A percentile compares a stretch with the other conserved stretches of the same genome.
Conservation (phyloP, 2,888 invertebrate genomes). For the Marasmarcha lunaedactyla region DNA sequence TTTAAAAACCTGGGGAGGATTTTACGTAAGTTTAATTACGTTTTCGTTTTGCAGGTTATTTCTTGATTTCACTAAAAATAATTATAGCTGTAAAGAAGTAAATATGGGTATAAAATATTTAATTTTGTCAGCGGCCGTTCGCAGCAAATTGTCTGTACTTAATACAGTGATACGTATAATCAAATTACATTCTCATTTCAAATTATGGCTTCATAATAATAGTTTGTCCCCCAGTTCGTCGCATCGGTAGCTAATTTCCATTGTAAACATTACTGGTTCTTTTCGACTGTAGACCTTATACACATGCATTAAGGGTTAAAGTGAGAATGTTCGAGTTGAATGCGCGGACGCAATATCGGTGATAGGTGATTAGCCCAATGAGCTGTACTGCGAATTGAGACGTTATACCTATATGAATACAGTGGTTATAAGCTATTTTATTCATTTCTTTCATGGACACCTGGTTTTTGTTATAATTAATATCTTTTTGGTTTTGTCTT, state of each 20-base stretch:
- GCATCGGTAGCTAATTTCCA: background rate
- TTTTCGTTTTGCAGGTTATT: too few species aligned
- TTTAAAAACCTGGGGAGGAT: too few species aligned
- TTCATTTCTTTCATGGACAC: too few species aligned
- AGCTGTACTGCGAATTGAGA: slow-evolving; percentile 21
- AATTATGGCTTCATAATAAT: background rate
- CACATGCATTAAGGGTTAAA: slow-evolving; percentile 12
- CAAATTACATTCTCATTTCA: background rate
- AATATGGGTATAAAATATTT: too few species aligned
- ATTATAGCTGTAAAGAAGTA: too few species aligned
- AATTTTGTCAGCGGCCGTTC: too few species aligned
- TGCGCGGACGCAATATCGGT: slow-evolving; percentile 21
- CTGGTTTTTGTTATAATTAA: too few species aligned
- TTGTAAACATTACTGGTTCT: background rate
- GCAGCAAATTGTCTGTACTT: too few species aligned
- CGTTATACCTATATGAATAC: slow-evolving; percentile 22
- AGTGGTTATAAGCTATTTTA: slow-evolving; percentile 25
- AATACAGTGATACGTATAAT: background rate
- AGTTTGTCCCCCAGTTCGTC: background rate
- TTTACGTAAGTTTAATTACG: too few species aligned
- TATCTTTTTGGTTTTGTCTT: too few species aligned
- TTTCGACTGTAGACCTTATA: background rate
- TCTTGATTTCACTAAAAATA: too few species aligned
- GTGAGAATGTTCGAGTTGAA: slow-evolving; percentile 22
- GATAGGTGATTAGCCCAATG: slow-evolving; percentile 22